Base-by-base conservation (phyloP, 2,113 vertebrate species). In the Grammomys dolichurus region DNA sequence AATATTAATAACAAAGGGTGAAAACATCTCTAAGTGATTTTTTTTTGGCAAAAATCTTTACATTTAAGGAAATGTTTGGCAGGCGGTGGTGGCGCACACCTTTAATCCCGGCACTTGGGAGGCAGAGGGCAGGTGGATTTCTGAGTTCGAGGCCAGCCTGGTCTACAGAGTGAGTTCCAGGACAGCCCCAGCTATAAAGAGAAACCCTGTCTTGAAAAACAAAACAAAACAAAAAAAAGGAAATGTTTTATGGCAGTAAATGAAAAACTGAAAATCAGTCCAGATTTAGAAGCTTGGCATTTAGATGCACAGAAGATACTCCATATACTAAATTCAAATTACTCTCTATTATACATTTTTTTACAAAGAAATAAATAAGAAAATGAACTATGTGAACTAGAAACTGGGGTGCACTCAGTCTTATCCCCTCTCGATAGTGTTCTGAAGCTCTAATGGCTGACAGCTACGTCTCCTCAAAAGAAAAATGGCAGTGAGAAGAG, bases 321-420 rank as follows among this genome's bases (percentile, higher is more conserved):
- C 77, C 16, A 89, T 65, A 95, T 48, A 33, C 76, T 88, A 89
- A 43, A 5, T 88, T 80, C 73, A 90, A 77, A 56, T 69, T 90
- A 78, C 36, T 78, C 22, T 89, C 56, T 51, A 90, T 22, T 24
- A n/a, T 24, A 40, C 28, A 33, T 90, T 48, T 69, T 60, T 85
- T 77, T 60, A 76, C 60, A 90, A 70, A 86, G n/a, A 90, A 48
- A 65, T 46, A 63, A 51, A 88, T 28, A 40, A 93, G 7, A 87
- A 13, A 82, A 56, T 69, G 14, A 90, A 70, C 7, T 51, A 20
- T 4, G 46, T 80, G 24, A 77, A 80, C 31, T 63, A 63, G 40
- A 26, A 33, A 85, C 28, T 63, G 77, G 7, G 16, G 33, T 46
- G 2, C 43, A 31, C 17, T 72, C 19, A 70, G 43, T 72, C 51